Evolutionary conservation across 35 echinoderm and acorn worm genomes (phyloP).

Genomic region (Anneissia japonica): DNA sequence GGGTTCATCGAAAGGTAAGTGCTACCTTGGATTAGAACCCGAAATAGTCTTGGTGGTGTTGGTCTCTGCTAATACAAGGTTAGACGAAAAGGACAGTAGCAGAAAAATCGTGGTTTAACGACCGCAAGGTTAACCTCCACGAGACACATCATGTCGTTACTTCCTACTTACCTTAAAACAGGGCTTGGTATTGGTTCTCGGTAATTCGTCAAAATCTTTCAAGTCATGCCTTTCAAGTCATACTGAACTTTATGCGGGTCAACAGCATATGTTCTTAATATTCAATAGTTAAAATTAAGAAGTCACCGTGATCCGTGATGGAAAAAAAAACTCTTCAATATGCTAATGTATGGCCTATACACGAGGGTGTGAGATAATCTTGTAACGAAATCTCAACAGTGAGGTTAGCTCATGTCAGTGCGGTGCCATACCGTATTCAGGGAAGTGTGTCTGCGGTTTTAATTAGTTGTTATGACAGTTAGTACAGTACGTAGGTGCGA

Average conservation of each 20-base stretch:
- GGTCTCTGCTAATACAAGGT: background rate
- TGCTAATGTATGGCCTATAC: too few relatives aligned
- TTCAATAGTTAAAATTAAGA: too few relatives aligned
- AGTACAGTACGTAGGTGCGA: too few relatives aligned
- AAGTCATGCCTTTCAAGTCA: background rate
- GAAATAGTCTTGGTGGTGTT: background rate
- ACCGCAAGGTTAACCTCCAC: background rate
- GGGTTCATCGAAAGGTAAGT: background rate
- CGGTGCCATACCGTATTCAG: too few relatives aligned
- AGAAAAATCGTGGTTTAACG: background rate
- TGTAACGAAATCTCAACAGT: too few relatives aligned
- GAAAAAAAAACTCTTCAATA: too few relatives aligned
- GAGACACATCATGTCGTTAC: background rate
- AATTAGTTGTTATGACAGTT: too few relatives aligned
- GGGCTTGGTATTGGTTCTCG: background rate
- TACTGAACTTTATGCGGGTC: background rate
- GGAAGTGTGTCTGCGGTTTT: too few relatives aligned
- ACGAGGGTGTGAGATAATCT: too few relatives aligned
- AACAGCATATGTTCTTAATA: too few relatives aligned
- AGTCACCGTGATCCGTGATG: too few relatives aligned
- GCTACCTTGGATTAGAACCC: background rate
- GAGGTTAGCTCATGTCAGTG: too few relatives aligned
- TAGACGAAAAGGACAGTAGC: background rate
- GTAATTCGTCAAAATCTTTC: background rate
- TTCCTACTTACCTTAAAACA: background rate